Evolutionary conservation across 2,888 invertebrate species (phyloP).

Genomic region (Heliconius ethilla): DNA sequence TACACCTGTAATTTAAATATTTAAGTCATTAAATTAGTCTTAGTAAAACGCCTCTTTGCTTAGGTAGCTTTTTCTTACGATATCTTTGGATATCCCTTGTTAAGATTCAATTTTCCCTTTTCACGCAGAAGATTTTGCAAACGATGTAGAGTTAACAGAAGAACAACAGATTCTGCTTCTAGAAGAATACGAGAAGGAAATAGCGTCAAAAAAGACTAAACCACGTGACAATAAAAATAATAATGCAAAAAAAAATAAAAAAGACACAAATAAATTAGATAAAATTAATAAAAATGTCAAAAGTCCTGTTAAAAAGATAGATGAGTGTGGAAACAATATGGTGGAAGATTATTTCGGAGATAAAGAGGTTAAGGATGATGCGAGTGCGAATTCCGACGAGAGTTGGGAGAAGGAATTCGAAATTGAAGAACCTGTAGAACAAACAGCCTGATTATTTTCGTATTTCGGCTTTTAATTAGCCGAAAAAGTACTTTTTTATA

Average conservation of each 20-base stretch:
- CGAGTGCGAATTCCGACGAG: conserved; percentile 79
- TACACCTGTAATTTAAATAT: no score
- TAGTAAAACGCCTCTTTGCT: not conserved
- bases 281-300: conserved; percentile 55
- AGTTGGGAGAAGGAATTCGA: conserved; percentile 85
- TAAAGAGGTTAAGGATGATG: conserved; percentile 73
- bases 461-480: conserved; percentile 27
- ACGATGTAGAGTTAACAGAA: conserved; percentile 85
- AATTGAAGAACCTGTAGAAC: conserved; percentile 66
- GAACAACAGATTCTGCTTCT: conserved; percentile 86
- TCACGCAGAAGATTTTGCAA: conserved; percentile 83
- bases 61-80: not conserved
- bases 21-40: not conserved
- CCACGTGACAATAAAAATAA: conserved; percentile 66
- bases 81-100: conserved; percentile 6
- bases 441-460: conserved; percentile 60
- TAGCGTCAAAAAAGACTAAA: conserved; percentile 69
- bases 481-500: not conserved
- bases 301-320: conserved; percentile 69
- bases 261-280: conserved; percentile 51
- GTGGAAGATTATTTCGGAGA: conserved; percentile 81
- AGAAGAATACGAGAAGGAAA: conserved; percentile 86
- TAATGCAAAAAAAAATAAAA: conserved; percentile 49
- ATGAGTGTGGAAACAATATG: conserved; percentile 73
- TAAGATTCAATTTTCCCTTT: conserved; percentile 35